Evolutionary conservation across 2,113 vertebrate genomes (phyloP), one percentile per base, ranked within the genome.

Genomic region (Mobula hypostoma): DNA sequence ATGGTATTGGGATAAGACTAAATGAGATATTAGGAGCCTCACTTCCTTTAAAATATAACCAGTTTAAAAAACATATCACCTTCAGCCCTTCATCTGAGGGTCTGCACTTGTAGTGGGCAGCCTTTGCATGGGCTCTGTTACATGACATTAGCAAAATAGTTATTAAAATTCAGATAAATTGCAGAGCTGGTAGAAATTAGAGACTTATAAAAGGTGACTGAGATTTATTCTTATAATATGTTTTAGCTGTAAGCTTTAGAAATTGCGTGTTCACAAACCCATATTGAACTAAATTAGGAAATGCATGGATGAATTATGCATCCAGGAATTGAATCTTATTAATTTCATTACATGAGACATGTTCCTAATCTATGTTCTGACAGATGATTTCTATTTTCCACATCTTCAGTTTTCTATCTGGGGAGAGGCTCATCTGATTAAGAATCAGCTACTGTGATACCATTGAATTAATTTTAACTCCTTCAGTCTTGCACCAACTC

Each of bases 341-440:
- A 90, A 66, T 66, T 90, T 90, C 29, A 66, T 66, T n/a, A 61
- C 61, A 19, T 66, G 85, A 90, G 85, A 66, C 61, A 90, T 66
- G 61, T 90, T 90, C 58, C 61, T 66, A 68, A 68, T 90, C 85
- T 88, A 66, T 66, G 61, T 68, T 68, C 29, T 19, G 29, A 68
- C 61, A 90, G 85, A 29, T 90, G 85, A 90, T 90, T 66, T 90
- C 27, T 90, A 90, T 90, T 90, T 90, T 68, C 61, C 85, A 68
- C 85, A 66, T 32, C 15, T 32, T 90, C 85, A 36, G 85, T 90
- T 68, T 88, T 29, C 61, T 61, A 27, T 90, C 85, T 66, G n/a
- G 61, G n/a, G 27, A 27, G 61, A 66, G 85, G n/a, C 7, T 90
- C 27, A 66, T 90, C 63, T 66, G 63, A 90, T 66, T 68, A 68